These are phyloP conservation scores for Diaphora mendica DNA, from an alignment of 2,888 invertebrate species.

Conservation along the genomic window DNA sequence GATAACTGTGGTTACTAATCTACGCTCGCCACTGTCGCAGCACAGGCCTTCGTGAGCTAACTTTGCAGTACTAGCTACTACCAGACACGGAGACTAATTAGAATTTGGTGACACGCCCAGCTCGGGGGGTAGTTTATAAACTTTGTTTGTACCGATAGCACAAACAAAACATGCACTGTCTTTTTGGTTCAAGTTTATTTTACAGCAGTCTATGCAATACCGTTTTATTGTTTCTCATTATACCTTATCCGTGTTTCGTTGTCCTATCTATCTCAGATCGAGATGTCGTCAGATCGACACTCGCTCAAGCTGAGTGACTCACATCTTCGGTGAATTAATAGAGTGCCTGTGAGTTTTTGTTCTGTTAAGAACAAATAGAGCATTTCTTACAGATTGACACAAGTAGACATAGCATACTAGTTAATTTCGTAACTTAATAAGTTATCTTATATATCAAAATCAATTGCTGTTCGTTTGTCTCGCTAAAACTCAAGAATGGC, in stretches of 20 bases:
- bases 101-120: slow-evolving; percentile 82
- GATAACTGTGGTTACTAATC: slow-evolving; percentile 27
- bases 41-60: slow-evolving; percentile 58
- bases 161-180: not conserved
- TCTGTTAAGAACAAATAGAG: not conserved
- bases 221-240: not conserved
- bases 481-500: too few relatives aligned
- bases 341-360: not conserved
- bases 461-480: too few relatives aligned
- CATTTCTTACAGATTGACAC: not conserved
- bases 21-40: slow-evolving; percentile 50
- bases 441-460: too few relatives aligned
- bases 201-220: not conserved
- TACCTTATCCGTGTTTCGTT: not conserved
- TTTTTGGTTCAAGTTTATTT: not conserved
- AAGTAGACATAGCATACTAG: not conserved
- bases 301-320: not conserved
- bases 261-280: not conserved
- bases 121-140: slow-evolving; percentile 65
- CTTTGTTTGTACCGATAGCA: slow-evolving; percentile 72
- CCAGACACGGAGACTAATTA: slow-evolving; percentile 84
- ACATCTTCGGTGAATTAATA: not conserved
- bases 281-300: not conserved
- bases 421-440: too few relatives aligned
- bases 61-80: slow-evolving; percentile 74